Evolutionary conservation across 1,140 invertebrate genomes (phyloP).

Genomic region (Bombus consobrinus): DNA sequence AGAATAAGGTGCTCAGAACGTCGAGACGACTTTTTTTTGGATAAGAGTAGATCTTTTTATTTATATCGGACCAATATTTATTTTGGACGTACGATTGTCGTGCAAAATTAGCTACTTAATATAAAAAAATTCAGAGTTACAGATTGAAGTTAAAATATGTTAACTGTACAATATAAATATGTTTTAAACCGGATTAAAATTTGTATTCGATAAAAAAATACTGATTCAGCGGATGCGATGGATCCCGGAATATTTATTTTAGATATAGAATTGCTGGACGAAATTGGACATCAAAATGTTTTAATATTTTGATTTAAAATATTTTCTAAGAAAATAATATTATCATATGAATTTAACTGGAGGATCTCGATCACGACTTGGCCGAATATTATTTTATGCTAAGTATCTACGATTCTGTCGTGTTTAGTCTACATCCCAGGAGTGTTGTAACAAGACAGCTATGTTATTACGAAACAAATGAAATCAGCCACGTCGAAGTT

Average conservation of each 20-base stretch:
- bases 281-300: background rate
- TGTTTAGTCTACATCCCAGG: background rate
- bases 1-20: background rate
- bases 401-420: background rate
- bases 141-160: background rate
- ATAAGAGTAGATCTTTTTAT: no score
- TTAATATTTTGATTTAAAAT: background rate
- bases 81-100: no score
- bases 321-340: background rate
- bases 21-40: no score
- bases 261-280: background rate
- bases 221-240: background rate
- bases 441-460: conserved; percentile 5
- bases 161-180: background rate
- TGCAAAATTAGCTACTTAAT: background rate
- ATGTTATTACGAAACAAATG: background rate
- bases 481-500: background rate
- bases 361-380: background rate
- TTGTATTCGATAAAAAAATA: background rate
- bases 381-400: conserved; percentile 36
- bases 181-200: no score
- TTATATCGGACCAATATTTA: no score
- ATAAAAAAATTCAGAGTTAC: background rate
- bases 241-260: background rate
- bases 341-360: background rate